Evolutionary conservation across 2,113 vertebrate species (phyloP), one percentile per base, ranked within the genome.

Genomic region (Hystrix cristata): DNA sequence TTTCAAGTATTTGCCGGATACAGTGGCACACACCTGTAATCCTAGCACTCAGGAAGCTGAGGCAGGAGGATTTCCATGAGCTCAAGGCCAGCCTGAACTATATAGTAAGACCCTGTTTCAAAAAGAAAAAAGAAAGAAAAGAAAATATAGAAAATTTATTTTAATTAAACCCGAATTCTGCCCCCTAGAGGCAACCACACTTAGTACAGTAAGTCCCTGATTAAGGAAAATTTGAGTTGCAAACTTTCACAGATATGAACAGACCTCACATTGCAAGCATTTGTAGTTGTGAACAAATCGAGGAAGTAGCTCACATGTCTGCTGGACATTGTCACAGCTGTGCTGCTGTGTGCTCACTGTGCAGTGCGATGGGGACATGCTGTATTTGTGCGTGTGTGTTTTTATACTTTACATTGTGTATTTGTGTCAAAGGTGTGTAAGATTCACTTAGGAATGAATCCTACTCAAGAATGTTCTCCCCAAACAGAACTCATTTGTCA

Each of bases 91-190:
- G 18, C 14, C 23, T 23, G 43, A 46, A 46, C 43, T 46, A 74
- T 43, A 46, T 71, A 21, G n/a, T 71, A 18, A 71, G n/a, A 38
- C 67, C n/a, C 34, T 38, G 67, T 21, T n/a, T 38, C 34, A n/a
- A 38, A 69, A 69, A 69, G 38, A 67, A 11, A 34, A 59, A 65
- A 15, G 7, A 14, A 48, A 71, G n/a, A 51, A 87, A 7, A 81
- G 15, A 34, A 86, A 86, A 79, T 59, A 16, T 62, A 81, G 43
- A 74, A 92, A 80, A 80, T 90, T 57, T 57, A 23, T 84, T 94
- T 92, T 90, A 72, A 92, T 88, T 92, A 43, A 94, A 14, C 78
- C 57, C 13, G 69, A 95, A 95, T 91, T 74, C 60, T 91, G 71
- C n/a, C 59, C 65, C 64, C 31, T 95, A 67, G 72, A 86, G 78